These are phyloP conservation scores for Pangasius sanitwongsei DNA, from an alignment of 2,797 vertebrate species.

Conservation along the genomic window DNA sequence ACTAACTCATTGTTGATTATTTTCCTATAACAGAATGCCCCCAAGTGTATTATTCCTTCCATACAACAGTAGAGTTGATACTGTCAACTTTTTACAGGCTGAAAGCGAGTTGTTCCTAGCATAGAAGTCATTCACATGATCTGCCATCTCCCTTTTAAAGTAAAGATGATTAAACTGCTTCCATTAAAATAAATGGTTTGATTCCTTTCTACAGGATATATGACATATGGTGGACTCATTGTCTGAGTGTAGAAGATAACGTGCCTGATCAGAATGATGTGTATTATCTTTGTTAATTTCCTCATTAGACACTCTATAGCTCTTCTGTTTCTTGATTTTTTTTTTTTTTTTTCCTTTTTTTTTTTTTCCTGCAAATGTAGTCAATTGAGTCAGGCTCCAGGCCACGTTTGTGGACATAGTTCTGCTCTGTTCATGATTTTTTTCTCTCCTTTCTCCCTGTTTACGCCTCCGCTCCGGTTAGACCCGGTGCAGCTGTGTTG, in stretches of 20 bases:
- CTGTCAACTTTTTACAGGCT: not conserved
- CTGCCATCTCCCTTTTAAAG: not conserved
- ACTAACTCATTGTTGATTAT: not conserved
- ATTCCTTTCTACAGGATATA: not conserved
- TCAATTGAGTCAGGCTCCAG: conserved; percentile 3
- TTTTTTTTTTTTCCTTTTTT: not conserved
- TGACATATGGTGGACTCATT: not conserved
- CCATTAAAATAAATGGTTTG: not conserved
- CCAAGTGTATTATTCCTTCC: not conserved
- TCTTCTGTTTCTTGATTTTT: not conserved
- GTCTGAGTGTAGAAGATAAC: not conserved
- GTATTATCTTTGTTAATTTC: not conserved
- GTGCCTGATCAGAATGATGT: not conserved
- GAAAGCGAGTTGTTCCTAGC: not conserved
- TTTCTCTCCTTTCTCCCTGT: conserved; percentile 33
- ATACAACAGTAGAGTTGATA: not conserved
- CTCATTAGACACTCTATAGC: not conserved
- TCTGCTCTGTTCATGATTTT: conserved; percentile 21
- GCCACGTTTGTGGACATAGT: conserved; percentile 51
- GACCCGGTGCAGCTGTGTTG: conserved; percentile 67
- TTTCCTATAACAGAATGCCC: not conserved
- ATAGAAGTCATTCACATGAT: not conserved
- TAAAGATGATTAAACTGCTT: not conserved
- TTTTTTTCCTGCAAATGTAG: not conserved
- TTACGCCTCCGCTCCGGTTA: conserved; percentile 17